Evolutionary conservation across 2,113 vertebrate genomes (phyloP).

Genomic region (Nycticorax nycticorax): DNA sequence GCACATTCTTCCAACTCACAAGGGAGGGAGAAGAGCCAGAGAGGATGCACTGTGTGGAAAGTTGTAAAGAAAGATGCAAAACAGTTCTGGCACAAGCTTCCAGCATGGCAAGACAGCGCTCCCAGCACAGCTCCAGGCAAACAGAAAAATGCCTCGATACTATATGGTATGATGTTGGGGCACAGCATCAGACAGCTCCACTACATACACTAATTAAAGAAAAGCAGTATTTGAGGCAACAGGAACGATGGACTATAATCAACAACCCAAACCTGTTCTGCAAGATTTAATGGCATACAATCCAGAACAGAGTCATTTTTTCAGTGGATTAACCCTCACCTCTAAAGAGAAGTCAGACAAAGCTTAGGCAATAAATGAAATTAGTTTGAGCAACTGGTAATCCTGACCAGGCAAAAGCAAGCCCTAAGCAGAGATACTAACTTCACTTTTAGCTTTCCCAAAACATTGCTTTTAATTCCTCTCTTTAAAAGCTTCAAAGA

Average conservation of each 20-base stretch:
- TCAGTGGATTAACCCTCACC: conserved; percentile 12
- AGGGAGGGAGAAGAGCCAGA: background rate
- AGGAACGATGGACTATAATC: background rate
- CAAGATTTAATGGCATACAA: background rate
- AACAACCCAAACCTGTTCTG: background rate
- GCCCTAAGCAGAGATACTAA: background rate
- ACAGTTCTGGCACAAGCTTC: background rate
- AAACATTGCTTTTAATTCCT: background rate
- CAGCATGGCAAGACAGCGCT: background rate
- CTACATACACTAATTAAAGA: too few relatives aligned
- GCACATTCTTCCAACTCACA: background rate
- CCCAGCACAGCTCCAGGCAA: background rate
- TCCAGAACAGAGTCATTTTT: background rate
- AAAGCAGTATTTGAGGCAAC: too few relatives aligned
- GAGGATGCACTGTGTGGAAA: background rate
- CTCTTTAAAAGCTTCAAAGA: background rate
- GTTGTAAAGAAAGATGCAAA: background rate
- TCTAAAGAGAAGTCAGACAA: background rate
- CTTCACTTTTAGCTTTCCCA: background rate
- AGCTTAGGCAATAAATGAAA: background rate
- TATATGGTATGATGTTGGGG: background rate
- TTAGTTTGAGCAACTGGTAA: background rate
- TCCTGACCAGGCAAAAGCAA: background rate
- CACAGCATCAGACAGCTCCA: background rate
- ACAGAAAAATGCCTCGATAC: accelerated